Percentiles rank a stretch among this genome's conserved stretches.
Conservation (phyloP, 2,113 vertebrate species). For the Maccullochella peelii region DNA sequence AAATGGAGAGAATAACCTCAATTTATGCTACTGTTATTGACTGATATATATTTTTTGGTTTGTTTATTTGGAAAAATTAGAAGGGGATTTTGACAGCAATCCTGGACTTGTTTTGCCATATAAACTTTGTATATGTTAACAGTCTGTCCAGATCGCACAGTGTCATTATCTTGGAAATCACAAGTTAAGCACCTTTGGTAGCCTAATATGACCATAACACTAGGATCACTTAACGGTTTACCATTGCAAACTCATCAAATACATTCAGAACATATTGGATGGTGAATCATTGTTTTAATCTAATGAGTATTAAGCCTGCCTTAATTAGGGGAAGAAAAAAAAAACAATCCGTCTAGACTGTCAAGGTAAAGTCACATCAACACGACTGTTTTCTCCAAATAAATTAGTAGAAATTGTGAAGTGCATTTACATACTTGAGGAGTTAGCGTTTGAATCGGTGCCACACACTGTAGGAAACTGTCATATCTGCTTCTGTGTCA, state of each 20-base stretch:
- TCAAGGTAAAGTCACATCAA: conserved; percentile 5
- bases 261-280: not conserved
- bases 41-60: not conserved
- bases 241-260: not conserved
- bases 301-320: not conserved
- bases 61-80: not conserved
- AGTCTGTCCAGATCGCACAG: not conserved
- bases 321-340: not conserved
- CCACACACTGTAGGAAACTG: conserved; percentile 17
- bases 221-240: not conserved
- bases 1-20: not conserved
- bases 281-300: not conserved
- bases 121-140: not conserved
- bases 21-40: not conserved
- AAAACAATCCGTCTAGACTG: conserved; percentile 11
- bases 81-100: not conserved
- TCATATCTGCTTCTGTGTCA: conserved; percentile 20
- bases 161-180: not conserved
- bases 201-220: not conserved
- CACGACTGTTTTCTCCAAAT: not conserved
- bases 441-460: conserved; percentile 33
- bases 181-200: too few relatives aligned
- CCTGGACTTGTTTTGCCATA: not conserved
- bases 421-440: conserved; percentile 23
- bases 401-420: conserved; percentile 25